Base-by-base conservation (phyloP, 64 coral and sea anemone species). In the Trachythela sp. region DNA sequence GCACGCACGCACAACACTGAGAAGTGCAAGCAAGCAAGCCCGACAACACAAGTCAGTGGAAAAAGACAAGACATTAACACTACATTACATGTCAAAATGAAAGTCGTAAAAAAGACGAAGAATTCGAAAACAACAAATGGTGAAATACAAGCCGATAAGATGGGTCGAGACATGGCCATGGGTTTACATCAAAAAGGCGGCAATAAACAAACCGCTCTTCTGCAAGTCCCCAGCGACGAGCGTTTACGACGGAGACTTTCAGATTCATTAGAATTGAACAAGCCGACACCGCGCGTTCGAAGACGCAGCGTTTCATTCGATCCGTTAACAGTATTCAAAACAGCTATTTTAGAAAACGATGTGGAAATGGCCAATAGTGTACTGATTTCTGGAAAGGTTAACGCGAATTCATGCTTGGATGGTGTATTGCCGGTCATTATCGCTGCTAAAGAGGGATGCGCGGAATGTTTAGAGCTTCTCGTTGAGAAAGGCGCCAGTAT, bases 241-340 rank as follows among this genome's bases (percentile, higher is more conserved):
- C 20, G 56, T 8, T 64, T 64, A 64, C 56, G 56, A 64, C 13
- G 75, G 10, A 10, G 75, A 37, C 75, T 80, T 15, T 80, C 75
- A 14, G 75, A 80, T 80, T 80, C 75, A 8, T 80, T 80, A 30
- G 75, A 80, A 35, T 6, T 80, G 33, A 29, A 80, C 30, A 80
- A 80, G 15, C 75, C 75, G 37, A 30, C 75, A 35, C 75, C 75
- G 14, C 75, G 75, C 9, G 75, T 36, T 30, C 67, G 91, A 29
- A 76, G 89, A 3, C 60, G 91, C n/a, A 99, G 96, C 33, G 93
- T 99, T 7, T 93, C 91, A 3, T 99, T 95, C 76, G 93, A 90
- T 31, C 93, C 96, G 39, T 91, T 95, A 34, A 83, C 94, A 54
- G 85, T 99, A 39, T 87, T 99, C 24, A 88, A 93, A 36, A 77